Conservation (phyloP, 2,113 vertebrate species). For the Sciurus niger region DNA sequence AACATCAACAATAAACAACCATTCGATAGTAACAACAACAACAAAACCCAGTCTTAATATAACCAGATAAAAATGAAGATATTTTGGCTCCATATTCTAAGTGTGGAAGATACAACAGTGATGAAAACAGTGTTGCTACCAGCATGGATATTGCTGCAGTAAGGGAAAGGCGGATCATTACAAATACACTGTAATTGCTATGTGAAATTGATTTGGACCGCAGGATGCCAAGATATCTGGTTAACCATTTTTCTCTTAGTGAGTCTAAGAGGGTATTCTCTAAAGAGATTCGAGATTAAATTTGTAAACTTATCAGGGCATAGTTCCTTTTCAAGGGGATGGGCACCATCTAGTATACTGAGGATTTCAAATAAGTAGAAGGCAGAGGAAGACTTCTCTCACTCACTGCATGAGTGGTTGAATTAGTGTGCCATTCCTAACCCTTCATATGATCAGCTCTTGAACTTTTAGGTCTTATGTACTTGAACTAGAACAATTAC, state of each 20-base stretch:
- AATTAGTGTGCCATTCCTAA: background rate
- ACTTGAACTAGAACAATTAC: background rate
- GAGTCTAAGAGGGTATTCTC: background rate
- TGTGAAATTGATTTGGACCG: background rate
- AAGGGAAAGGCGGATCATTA: background rate
- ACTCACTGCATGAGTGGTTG: background rate
- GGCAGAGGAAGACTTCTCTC: background rate
- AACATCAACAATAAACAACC: background rate
- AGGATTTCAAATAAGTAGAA: background rate
- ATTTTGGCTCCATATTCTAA: background rate
- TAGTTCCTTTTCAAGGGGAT: too few species aligned
- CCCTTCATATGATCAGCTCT: too few species aligned
- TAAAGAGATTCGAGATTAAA: background rate
- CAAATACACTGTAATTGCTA: background rate
- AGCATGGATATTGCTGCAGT: background rate
- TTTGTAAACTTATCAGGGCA: background rate
- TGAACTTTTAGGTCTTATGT: background rate
- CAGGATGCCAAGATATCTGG: background rate
- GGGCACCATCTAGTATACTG: background rate
- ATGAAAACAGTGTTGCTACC: background rate
- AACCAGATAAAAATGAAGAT: background rate
- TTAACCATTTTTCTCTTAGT: background rate
- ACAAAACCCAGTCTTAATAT: background rate
- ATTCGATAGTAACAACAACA: background rate
- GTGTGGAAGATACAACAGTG: background rate